These are phyloP conservation scores for Magallana ariakensis DNA, from an alignment of 1,140 invertebrate species.

Conservation along the genomic window DNA sequence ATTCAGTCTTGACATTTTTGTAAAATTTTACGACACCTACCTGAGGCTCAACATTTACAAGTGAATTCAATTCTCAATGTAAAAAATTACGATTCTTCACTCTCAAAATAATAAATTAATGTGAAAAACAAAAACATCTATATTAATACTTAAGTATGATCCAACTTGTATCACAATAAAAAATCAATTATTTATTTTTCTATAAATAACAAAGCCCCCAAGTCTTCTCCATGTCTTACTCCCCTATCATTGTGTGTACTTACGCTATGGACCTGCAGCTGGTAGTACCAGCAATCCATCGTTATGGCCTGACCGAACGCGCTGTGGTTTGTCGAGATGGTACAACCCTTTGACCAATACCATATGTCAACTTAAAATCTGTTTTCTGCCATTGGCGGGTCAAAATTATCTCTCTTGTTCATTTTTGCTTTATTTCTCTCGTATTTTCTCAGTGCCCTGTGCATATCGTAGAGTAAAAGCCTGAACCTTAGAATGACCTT, in stretches of 20 bases:
- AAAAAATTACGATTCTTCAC: not conserved
- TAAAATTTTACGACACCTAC: not conserved
- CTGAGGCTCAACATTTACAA: not conserved
- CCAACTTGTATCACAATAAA: no score
- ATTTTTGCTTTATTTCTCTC: not conserved
- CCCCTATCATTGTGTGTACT: conserved; percentile 6
- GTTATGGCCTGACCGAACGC: not conserved
- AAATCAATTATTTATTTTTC: not conserved
- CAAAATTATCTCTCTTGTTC: not conserved
- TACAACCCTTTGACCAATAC: conserved; percentile 13
- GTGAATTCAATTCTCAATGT: not conserved
- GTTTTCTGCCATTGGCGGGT: conserved; percentile 8
- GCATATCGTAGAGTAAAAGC: no score
- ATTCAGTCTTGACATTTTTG: not conserved
- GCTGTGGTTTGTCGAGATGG: conserved; percentile 22
- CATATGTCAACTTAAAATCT: conserved; percentile 13
- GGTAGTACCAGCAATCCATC: conserved; percentile 20
- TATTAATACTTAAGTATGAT: no score
- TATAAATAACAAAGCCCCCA: not conserved
- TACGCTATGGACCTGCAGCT: not conserved
- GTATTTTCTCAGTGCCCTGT: not conserved
- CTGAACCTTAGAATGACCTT: no score
- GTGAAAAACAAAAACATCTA: not conserved
- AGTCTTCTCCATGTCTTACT: not conserved
- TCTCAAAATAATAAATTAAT: not conserved